Evolutionary conservation across 2,113 vertebrate genomes (phyloP).

Genomic region (Gopherus evgoodei): DNA sequence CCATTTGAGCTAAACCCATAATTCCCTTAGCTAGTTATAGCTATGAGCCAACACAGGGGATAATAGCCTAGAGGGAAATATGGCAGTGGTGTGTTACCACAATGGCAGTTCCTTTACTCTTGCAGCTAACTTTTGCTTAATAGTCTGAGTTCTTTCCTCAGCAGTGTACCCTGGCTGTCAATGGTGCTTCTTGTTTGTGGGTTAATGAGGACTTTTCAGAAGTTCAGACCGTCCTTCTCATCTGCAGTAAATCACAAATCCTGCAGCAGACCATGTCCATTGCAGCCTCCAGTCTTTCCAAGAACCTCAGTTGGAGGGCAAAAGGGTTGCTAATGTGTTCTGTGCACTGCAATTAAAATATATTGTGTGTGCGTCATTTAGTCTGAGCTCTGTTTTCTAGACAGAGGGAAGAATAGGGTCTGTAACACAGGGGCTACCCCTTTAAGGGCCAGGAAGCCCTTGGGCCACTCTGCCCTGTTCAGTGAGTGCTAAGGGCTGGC

Average conservation of each 20-base stretch:
- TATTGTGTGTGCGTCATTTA: background rate
- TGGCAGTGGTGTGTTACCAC: background rate
- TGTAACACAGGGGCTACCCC: background rate
- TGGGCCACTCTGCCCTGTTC: background rate
- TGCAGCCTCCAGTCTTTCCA: background rate
- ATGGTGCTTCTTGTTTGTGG: background rate
- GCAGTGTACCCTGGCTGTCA: background rate
- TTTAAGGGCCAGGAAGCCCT: background rate
- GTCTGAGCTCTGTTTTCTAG: background rate
- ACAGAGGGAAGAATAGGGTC: background rate
- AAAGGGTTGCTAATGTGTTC: background rate
- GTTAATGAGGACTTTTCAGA: background rate
- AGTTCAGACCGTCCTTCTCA: accelerated
- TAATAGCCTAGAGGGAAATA: background rate
- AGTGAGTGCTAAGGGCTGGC: background rate
- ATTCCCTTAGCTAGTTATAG: background rate
- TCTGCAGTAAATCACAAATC: background rate
- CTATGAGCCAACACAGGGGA: background rate
- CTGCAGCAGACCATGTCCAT: background rate
- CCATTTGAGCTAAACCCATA: background rate
- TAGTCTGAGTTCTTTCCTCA: background rate
- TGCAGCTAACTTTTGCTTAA: background rate
- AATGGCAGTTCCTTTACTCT: background rate
- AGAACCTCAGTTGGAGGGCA: background rate
- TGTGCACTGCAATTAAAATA: background rate